Base-by-base conservation (phyloP, 2,113 vertebrate species). In the Pachycephala philippinensis region DNA sequence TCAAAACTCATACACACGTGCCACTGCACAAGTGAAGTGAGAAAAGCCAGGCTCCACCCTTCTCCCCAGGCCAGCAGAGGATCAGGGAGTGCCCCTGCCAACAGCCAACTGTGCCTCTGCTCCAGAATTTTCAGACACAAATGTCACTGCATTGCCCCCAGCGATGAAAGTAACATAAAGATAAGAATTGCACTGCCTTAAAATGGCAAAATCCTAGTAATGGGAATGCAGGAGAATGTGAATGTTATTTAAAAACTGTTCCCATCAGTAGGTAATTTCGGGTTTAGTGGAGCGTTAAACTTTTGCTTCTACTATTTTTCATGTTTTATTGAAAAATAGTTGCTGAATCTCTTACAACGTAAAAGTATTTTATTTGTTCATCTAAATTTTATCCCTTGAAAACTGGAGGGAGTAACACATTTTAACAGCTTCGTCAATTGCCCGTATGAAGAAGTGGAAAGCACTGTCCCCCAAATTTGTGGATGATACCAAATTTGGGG, bases 161-260 rank as follows among this genome's bases (percentile, higher is more conserved):
- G 13, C 30, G 26, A 31, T 21, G 22, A 31, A 69, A 57, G 11
- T 3, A 59, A 49, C 35, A 12, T 20, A 53, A 65, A 86, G 21
- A 35, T 23, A 57, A 0, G 0, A 70, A 59, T 70, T 74, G 31
- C 27, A 53, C 7, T 40, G 21, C 21, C 20, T 68, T 50, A 56
- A 85, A 60, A 72, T 16, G 19, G 15, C 7, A 76, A 72, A 65
- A 69, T 49, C 26, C 24, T 44, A 33, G 35, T 11, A 47, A 86
- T 13, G 10, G 21, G 28, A 76, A 92, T 8, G 16, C 9, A 47
- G 49, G 35, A 76, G 49, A 72, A 77, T 9, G 6, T 6, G 3
- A 47, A n/a, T 44, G 5, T 59, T 53, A 40, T 4, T 23, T 69
- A 11, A 56, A 65, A 79, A 60, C 9, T 72, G 28, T 28, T 56